Evolutionary conservation across 1,140 invertebrate species (phyloP), one percentile per base, ranked within the genome.

Genomic region (Anadara kagoshimensis): DNA sequence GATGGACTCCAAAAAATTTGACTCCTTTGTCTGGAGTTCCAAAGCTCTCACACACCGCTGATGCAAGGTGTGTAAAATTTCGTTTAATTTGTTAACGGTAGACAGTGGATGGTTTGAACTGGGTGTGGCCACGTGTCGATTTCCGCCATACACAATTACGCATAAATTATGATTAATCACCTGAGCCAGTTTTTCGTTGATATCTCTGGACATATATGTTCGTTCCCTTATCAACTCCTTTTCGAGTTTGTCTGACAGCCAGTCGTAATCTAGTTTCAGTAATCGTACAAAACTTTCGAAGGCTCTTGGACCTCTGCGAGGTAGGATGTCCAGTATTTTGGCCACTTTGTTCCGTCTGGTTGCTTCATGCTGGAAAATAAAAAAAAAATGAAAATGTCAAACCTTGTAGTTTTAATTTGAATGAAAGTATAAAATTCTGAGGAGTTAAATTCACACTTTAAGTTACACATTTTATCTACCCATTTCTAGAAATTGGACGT

Each of bases 251-350:
- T 63, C 61, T 47, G 51, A 47, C 14, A 71, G 56, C 61, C 59
- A 71, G 2, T 49, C 41, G 20, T 63, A 72, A 51, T 64, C 54
- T 18, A n/a, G 16, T 12, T 24, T 12, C 3, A 64, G 20, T 49
- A 51, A 58, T 36, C 43, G 29, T 22, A 59, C 69, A 63, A 66
- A 76, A 26, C 12, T 49, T 11, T 41, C 63, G 58, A 62, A 76
- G 62, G 49, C 58, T 22, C 41, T 64, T 36, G 56, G 65, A 16
- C 74, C 69, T 51, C 56, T 67, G 14, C 56, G 45, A 44, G 69
- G 69, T n/a, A 54, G 64, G 45, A 62, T 76, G 64, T 56, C 64
- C 26, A 76, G 56, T 10, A 64, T 36, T 22, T 64, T 64, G 11
- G 62, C 62, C 36, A 45, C 49, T 64, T 64, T 64, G 49, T 18